Evolutionary conservation across 2,797 vertebrate species (phyloP).

Genomic region (Botia almorhae): DNA sequence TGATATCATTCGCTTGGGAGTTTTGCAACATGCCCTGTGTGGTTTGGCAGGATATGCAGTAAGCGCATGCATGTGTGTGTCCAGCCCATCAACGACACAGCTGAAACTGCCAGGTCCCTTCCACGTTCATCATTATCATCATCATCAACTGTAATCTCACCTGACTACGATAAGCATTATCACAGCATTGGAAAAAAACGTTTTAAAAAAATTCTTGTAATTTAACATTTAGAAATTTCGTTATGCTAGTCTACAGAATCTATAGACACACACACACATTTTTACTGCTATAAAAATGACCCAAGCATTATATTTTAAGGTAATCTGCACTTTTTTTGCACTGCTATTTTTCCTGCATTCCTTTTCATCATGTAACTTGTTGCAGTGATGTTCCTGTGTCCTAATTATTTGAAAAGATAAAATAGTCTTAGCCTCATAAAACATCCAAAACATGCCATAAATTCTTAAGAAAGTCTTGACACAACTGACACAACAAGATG

Average conservation of each 20-base stretch:
- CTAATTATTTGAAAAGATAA: background rate
- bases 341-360: background rate
- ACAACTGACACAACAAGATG: background rate
- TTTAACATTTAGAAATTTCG: no score
- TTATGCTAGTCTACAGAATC: background rate
- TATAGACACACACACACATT: background rate
- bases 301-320: no score
- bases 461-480: background rate
- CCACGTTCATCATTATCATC: constrained; percentile 9
- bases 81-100: constrained; percentile 64
- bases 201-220: no score
- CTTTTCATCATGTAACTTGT: background rate
- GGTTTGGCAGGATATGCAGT: constrained; percentile 1
- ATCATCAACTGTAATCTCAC: background rate
- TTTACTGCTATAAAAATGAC: background rate
- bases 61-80: constrained; percentile 14
- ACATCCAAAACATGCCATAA: background rate
- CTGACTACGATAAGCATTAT: background rate
- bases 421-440: background rate
- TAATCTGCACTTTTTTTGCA: background rate
- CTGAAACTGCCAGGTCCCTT: constrained; percentile 76
- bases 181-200: background rate
- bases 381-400: background rate
- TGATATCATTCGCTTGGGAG: background rate
- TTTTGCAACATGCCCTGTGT: constrained; percentile 13